Evolutionary conservation across 2,797 vertebrate genomes (phyloP).

Genomic region (Anomalospiza imberbis): DNA sequence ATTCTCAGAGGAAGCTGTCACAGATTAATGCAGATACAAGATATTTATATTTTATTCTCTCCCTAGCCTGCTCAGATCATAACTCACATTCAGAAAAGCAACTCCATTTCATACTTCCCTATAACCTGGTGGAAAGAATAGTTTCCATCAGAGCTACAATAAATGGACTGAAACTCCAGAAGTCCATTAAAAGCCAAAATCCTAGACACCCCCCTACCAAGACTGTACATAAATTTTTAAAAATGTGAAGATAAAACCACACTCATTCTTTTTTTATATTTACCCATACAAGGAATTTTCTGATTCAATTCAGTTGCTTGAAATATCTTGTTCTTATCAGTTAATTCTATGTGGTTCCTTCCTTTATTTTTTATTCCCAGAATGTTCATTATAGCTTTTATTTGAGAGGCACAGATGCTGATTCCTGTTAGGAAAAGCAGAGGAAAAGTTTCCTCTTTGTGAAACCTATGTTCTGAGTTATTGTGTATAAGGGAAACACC

Average conservation of each 20-base stretch:
- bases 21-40: neutral
- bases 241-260: rapidly evolving
- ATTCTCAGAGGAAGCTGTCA: neutral
- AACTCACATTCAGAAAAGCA: neutral
- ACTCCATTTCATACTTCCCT: neutral
- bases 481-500: neutral
- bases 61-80: neutral
- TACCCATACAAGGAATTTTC: neutral
- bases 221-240: neutral
- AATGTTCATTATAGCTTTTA: neutral
- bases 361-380: neutral
- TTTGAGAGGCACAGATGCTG: neutral
- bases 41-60: neutral
- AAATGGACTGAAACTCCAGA: neutral
- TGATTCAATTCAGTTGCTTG: neutral
- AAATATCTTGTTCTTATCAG: neutral
- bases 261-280: neutral
- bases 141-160: neutral
- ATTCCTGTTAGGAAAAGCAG: neutral
- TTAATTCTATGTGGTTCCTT: neutral
- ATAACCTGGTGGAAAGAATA: neutral
- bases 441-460: neutral
- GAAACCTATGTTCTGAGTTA: neutral
- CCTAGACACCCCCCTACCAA: neutral
- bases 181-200: neutral